Conservation (phyloP, 1,140 invertebrate species). For the Trichonephila clavata region DNA sequence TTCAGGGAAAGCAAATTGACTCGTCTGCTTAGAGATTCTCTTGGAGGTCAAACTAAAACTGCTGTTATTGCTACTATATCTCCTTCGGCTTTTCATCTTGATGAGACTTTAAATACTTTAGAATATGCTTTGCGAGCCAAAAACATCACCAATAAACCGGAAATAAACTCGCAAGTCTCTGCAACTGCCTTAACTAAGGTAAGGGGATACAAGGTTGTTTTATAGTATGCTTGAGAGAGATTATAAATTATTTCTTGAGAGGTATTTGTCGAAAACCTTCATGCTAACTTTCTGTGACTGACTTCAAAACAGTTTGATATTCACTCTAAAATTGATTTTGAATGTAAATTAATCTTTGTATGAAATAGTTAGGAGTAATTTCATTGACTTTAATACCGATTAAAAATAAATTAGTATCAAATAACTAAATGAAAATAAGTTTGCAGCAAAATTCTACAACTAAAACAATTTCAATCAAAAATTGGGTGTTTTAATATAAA, state of each 20-base stretch:
- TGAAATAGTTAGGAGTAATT: too few species aligned
- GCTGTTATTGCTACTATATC: constrained; percentile 97
- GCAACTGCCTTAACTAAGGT: constrained; percentile 87
- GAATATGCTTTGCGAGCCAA: constrained; percentile 97
- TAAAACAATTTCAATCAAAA: too few species aligned
- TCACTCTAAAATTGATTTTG: background rate
- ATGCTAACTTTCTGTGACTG: background rate
- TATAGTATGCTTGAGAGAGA: too few species aligned
- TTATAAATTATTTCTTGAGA: background rate
- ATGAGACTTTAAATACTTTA: constrained; percentile 96
- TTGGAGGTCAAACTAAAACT: constrained; percentile 96
- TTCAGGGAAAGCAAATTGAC: constrained; percentile 84
- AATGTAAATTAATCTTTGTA: too few species aligned
- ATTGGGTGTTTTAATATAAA: too few species aligned
- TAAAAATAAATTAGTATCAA: too few species aligned
- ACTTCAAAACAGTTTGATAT: background rate
- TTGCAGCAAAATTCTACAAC: too few species aligned
- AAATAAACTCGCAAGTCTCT: constrained; percentile 95
- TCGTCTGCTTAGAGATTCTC: constrained; percentile 94
- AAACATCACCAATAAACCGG: constrained; percentile 96
- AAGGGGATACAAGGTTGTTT: background rate
- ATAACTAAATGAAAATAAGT: too few species aligned
- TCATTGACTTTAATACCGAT: too few species aligned
- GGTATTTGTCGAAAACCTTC: background rate
- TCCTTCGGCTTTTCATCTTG: constrained; percentile 91